Evolutionary conservation across 2,888 invertebrate species (phyloP), one percentile per base, ranked within the genome.

Genomic region (Coelogynopora nodosa): DNA sequence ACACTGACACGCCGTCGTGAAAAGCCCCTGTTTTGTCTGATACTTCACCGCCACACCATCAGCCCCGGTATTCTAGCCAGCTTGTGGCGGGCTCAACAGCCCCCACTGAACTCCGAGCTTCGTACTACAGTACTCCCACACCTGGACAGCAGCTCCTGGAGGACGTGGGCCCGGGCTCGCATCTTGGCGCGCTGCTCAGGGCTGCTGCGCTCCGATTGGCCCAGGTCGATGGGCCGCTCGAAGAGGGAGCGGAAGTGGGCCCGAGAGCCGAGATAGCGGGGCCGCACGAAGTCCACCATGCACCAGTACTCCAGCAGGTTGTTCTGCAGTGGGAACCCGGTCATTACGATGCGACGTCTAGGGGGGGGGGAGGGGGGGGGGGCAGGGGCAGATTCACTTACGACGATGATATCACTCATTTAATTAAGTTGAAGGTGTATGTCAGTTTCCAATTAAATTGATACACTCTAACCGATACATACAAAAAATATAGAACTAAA

Each of bases 161-260:
- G 92, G 0, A 99, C 98, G 91, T 99, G 98, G 0, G 98, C 97
- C 86, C 98, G 93, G 90, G 96, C 97, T 86, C 97, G 93, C 97
- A 99, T 98, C 13, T 98, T 93, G 89, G 96, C 94, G 88, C 96
- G 95, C 91, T 99, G 99, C 89, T 95, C 94, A 0, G 96, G 95
- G 0, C 98, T 98, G 26, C 97, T 97, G 92, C 99, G 98, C 67
- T 96, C 95, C 92, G 98, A 98, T 92, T 98, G 98, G 0, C 98
- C 99, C 91, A 98, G 98, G 92, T 96, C 97, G 89, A 99, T 99
- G 0, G 99, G 99, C 18, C 97, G 93, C 91, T 98, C 98, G 91
- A 99, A 99, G 97, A 98, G 98, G 91, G 98, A 97, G 90, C 96
- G 95, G 92, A 99, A 99, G 92, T 98, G 97, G 0, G 96, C 96